Percentiles rank a stretch among this genome's conserved stretches.
phyloP scores from a whole-genome alignment of 2,113 vertebrate species.

The Pogonocichla stellata region DNA sequence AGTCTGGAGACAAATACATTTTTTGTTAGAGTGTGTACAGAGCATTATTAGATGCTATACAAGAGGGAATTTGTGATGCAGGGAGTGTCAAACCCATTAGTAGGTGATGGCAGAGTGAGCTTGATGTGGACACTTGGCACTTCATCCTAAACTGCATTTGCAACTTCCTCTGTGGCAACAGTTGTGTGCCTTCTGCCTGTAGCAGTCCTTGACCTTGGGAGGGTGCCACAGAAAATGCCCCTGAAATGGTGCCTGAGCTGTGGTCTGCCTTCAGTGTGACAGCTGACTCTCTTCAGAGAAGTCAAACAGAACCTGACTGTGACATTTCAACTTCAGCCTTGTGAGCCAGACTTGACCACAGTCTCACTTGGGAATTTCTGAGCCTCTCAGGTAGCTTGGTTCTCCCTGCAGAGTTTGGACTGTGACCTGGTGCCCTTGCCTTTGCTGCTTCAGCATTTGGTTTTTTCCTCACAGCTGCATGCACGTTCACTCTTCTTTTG shows the following conservation, averaged over 20 bases:
- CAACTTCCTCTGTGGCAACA: neutral
- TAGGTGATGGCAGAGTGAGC: neutral
- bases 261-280: neutral
- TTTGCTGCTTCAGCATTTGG: neutral
- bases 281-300: neutral
- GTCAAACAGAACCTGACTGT: neutral
- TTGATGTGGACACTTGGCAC: neutral
- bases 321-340: neutral
- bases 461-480: neutral
- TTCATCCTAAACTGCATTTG: neutral
- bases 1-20: neutral
- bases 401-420: neutral
- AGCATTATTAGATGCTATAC: neutral
- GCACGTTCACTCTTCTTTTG: neutral
- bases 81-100: neutral
- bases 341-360: neutral
- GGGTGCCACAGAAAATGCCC: neutral
- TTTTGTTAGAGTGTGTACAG: neutral
- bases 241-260: neutral
- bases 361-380: neutral
- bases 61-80: neutral
- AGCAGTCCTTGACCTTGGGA: neutral
- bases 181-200: accelerated
- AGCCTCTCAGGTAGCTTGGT: neutral
- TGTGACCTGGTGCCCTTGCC: neutral